These are phyloP conservation scores for Notodonta dromedarius DNA, from an alignment of 2,888 invertebrate genomes.

Conservation along the genomic window DNA sequence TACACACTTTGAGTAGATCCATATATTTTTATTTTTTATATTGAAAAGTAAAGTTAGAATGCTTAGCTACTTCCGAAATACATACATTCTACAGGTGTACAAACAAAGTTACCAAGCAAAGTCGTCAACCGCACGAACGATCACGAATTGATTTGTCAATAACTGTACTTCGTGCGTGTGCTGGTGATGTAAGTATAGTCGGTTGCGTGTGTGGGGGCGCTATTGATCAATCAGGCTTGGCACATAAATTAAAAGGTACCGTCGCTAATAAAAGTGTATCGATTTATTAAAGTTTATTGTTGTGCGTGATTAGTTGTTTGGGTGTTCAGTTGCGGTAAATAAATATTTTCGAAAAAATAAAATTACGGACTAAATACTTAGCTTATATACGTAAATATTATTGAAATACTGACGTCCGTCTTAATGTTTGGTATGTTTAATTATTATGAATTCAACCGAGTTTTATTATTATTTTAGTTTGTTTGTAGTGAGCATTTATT, in stretches of 20 bases:
- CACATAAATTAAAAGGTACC: constrained; percentile 39
- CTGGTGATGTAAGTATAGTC: background rate
- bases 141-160: constrained; percentile 1
- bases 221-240: constrained; percentile 57
- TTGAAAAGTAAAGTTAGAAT: background rate
- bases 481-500: too few relatives aligned
- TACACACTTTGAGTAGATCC: background rate
- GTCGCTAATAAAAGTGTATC: constrained; percentile 18
- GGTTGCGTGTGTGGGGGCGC: constrained; percentile 25
- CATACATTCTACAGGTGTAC: background rate
- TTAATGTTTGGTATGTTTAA: too few relatives aligned
- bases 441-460: too few relatives aligned
- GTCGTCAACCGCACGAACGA: background rate
- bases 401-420: too few relatives aligned
- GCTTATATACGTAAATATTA: too few relatives aligned
- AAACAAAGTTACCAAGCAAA: background rate
- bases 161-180: background rate
- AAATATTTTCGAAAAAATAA: too few relatives aligned
- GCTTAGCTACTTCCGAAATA: background rate
- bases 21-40: background rate
- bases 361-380: too few relatives aligned
- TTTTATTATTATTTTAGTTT: too few relatives aligned
- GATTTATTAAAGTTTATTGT: constrained; percentile 23
- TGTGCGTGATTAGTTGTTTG: background rate
- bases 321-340: too few relatives aligned